Evolutionary conservation across 2,797 vertebrate species (phyloP).

Genomic region (Odontamblyopus lacepedii): DNA sequence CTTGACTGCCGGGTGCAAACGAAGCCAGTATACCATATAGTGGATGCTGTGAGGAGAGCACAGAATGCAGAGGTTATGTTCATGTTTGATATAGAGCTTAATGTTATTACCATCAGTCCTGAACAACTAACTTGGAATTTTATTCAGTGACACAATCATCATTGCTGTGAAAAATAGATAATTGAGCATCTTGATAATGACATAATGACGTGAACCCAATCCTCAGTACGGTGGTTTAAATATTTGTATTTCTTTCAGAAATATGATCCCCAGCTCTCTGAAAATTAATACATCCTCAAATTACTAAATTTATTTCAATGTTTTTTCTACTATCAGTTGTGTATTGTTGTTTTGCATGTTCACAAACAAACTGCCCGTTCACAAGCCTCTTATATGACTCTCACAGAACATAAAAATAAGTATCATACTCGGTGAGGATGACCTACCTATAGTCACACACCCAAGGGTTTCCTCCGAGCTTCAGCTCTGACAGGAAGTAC

Average conservation of each 20-base stretch:
- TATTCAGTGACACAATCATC: background rate
- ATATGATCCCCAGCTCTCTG: no score
- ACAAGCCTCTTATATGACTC: background rate
- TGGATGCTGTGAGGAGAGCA: constrained; percentile 78
- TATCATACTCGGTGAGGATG: background rate
- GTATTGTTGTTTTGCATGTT: no score
- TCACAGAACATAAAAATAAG: background rate
- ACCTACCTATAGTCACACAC: constrained; percentile 85
- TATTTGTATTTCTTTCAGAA: no score
- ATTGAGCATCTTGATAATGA: no score
- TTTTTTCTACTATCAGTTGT: no score
- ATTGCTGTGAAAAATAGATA: no score
- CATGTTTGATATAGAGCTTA: background rate
- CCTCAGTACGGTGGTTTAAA: no score
- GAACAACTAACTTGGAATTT: background rate
- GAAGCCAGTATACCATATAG: constrained; percentile 93
- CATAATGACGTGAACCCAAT: no score
- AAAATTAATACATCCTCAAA: no score
- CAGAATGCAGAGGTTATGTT: background rate
- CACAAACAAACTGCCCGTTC: background rate
- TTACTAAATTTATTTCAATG: no score
- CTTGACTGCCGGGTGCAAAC: constrained; percentile 85
- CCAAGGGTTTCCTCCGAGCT: constrained; percentile 90
- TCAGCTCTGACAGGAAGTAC: constrained; percentile 87
- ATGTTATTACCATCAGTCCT: background rate